Evolutionary conservation across 1,140 invertebrate genomes (phyloP).

Genomic region (Coenobita brevimanus): DNA sequence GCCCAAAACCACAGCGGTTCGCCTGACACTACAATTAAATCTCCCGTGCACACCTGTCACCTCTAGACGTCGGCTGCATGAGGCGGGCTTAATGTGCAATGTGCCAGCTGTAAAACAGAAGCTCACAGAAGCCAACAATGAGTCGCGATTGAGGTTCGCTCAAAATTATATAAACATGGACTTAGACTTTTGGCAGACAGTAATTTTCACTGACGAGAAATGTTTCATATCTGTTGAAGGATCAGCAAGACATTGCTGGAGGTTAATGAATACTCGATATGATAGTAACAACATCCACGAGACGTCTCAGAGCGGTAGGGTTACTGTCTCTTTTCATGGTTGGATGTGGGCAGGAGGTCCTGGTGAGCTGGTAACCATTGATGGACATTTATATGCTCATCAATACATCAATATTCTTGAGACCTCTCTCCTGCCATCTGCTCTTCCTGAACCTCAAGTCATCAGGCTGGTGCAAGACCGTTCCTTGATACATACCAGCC

Average conservation of each 20-base stretch:
- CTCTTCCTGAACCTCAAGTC: no score
- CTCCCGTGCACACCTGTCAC: not conserved
- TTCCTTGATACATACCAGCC: not conserved
- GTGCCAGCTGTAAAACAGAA: no score
- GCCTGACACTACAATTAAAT: not conserved
- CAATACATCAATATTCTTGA: no score
- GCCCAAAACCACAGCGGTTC: not conserved
- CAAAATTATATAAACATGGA: not conserved
- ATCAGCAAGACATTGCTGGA: not conserved
- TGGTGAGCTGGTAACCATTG: no score
- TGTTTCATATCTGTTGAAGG: not conserved
- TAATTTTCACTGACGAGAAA: conserved; percentile 7
- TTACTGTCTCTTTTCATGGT: no score
- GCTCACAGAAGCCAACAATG: no score
- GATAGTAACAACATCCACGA: not conserved
- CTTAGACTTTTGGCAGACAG: not conserved
- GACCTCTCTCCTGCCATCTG: no score
- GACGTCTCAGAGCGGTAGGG: not conserved
- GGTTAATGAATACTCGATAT: not conserved
- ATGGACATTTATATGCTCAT: no score
- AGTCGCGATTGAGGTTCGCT: not conserved
- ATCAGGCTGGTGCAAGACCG: not conserved
- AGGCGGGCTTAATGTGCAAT: not conserved
- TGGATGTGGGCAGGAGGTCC: no score
- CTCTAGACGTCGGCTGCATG: not conserved